phyloP scores from a whole-genome alignment of 2,888 invertebrate genomes.

The Adela reaumurella region DNA sequence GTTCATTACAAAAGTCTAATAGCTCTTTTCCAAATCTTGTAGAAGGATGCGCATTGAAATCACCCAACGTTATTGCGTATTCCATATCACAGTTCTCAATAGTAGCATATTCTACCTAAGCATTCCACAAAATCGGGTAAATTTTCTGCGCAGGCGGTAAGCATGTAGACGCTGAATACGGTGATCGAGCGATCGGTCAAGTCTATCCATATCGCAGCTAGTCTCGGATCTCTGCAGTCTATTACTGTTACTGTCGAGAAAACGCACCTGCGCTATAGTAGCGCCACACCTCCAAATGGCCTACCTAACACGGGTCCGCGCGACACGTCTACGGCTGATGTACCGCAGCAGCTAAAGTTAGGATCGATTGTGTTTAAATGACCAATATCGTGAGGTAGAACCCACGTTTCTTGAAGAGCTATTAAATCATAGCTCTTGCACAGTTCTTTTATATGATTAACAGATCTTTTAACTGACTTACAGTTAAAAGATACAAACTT shows the following conservation, averaged over 20 bases:
- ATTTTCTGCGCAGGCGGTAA: background rate
- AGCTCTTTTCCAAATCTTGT: slow-evolving; percentile 12
- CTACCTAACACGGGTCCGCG: background rate
- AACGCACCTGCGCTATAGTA: background rate
- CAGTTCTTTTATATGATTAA: background rate
- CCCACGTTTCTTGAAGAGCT: background rate
- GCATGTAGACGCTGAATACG: background rate
- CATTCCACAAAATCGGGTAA: background rate
- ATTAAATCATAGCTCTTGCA: background rate
- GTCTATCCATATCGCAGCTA: background rate
- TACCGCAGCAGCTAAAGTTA: background rate
- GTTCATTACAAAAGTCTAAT: slow-evolving; percentile 9
- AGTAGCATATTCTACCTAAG: slow-evolving; percentile 6
- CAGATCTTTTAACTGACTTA: background rate
- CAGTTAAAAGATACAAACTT: background rate
- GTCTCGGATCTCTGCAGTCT: background rate
- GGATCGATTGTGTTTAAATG: background rate
- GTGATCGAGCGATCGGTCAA: background rate
- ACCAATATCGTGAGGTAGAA: background rate
- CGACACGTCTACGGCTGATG: background rate
- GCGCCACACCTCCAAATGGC: background rate
- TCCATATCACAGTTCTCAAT: slow-evolving; percentile 9
- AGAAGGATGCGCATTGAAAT: slow-evolving; percentile 15
- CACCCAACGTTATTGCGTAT: slow-evolving; percentile 12
- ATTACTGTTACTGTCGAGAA: background rate